These are phyloP conservation scores for Cenopis cana DNA, from an alignment of 2,888 invertebrate species.

Conservation along the genomic window DNA sequence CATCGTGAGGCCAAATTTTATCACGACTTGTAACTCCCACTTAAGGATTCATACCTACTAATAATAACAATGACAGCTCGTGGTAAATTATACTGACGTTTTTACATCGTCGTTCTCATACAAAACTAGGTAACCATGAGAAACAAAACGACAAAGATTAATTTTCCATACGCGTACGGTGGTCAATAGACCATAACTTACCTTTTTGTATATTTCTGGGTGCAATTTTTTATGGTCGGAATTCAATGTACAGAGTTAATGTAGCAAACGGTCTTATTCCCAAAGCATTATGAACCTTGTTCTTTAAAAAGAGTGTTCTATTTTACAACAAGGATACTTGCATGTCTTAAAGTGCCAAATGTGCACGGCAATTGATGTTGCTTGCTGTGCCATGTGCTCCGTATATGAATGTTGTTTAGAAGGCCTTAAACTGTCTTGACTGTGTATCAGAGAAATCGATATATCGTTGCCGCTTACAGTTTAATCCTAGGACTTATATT, in stretches of 20 bases:
- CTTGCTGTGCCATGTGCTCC: slow-evolving; percentile 22
- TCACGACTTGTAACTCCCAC: too few relatives aligned
- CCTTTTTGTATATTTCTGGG: slow-evolving; percentile 26
- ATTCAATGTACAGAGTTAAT: neutral
- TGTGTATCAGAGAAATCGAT: slow-evolving; percentile 6
- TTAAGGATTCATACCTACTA: too few relatives aligned
- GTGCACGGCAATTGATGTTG: slow-evolving; percentile 1
- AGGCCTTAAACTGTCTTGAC: slow-evolving; percentile 8
- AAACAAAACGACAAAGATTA: neutral
- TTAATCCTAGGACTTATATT: neutral
- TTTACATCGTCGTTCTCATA: neutral
- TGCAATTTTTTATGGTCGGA: slow-evolving; percentile 26
- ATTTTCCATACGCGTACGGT: neutral
- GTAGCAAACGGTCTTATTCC: neutral
- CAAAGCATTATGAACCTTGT: slow-evolving; percentile 20
- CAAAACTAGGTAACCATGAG: neutral
- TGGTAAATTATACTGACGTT: too few relatives aligned
- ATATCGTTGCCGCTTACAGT: slow-evolving; percentile 3
- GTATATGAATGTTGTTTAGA: slow-evolving; percentile 15
- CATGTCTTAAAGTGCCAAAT: slow-evolving; percentile 15
- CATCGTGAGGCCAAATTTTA: too few relatives aligned
- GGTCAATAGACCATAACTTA: slow-evolving; percentile 23
- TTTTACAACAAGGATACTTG: neutral
- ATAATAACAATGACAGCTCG: too few relatives aligned
- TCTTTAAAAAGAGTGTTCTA: neutral